Percentiles rank a stretch among this genome's conserved stretches.
These are phyloP conservation scores for Anoplolepis gracilipes DNA, from an alignment of 1,140 invertebrate species.

Conservation along the genomic window DNA sequence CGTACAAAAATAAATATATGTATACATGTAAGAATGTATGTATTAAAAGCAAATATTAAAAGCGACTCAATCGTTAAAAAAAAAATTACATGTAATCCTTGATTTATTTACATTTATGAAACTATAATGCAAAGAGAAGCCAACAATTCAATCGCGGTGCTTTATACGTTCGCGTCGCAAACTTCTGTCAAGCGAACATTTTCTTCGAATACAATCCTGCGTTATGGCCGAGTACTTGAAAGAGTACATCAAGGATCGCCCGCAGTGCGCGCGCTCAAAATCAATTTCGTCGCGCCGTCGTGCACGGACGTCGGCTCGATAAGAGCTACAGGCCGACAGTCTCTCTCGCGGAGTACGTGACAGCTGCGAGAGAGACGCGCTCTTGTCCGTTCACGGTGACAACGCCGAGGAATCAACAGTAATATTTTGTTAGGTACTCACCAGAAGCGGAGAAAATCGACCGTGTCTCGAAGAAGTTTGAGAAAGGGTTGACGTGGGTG, in stretches of 20 bases:
- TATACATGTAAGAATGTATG: not conserved
- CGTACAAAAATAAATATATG: not conserved
- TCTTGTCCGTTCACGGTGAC: not conserved
- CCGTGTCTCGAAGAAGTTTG: slow-evolving; percentile 43
- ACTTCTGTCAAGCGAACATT: not conserved
- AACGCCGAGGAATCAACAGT: not conserved
- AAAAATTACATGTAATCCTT: not conserved
- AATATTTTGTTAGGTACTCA: slow-evolving; percentile 35
- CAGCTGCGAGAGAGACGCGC: not conserved
- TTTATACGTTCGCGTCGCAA: not conserved
- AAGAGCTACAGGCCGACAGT: slow-evolving; percentile 9
- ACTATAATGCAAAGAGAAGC: not conserved
- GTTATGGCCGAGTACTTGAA: slow-evolving; percentile 11
- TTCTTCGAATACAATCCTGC: not conserved
- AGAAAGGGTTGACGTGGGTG: not conserved
- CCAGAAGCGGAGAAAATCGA: slow-evolving; percentile 38
- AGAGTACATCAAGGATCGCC: slow-evolving; percentile 27
- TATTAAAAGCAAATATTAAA: too few relatives aligned
- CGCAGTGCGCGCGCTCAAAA: slow-evolving; percentile 32
- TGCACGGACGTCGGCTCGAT: slow-evolving; percentile 21
- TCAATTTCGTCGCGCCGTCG: slow-evolving; percentile 57
- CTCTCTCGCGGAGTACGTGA: slow-evolving; percentile 1
- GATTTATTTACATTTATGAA: not conserved
- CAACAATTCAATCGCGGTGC: not conserved
- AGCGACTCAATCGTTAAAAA: not conserved